Percentiles rank a stretch among this genome's conserved stretches.
These are phyloP conservation scores for Plodia interpunctella DNA, from an alignment of 1,140 invertebrate genomes.

Conservation along the genomic window DNA sequence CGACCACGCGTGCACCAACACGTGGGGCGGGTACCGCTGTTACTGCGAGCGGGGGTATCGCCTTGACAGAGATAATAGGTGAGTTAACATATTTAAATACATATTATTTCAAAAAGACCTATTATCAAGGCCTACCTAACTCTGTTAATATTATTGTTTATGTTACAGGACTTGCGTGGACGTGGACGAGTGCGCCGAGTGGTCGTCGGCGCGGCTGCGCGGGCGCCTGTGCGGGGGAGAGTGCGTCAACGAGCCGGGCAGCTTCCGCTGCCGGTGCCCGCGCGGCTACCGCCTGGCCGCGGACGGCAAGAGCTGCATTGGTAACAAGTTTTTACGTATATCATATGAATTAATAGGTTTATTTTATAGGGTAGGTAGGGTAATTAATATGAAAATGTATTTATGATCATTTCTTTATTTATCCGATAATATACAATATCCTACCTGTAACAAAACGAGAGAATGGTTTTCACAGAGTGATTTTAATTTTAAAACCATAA, in stretches of 20 bases:
- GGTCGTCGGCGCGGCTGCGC: conserved; percentile 67
- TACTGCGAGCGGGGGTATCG: conserved; percentile 85
- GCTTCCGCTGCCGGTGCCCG: conserved; percentile 92
- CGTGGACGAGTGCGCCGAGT: conserved; percentile 90
- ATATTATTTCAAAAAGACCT: not conserved
- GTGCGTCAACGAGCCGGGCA: conserved; percentile 93
- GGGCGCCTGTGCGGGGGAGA: conserved; percentile 87
- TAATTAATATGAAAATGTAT: no score
- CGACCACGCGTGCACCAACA: conserved; percentile 89
- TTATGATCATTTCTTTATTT: no score
- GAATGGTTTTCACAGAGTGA: no score
- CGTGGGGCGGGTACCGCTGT: conserved; percentile 90
- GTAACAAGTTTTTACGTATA: conserved; percentile 61
- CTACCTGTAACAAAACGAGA: no score
- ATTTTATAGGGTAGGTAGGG: no score
- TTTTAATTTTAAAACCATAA: no score
- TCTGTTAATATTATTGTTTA: no score
- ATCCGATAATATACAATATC: no score
- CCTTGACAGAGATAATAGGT: conserved; percentile 84
- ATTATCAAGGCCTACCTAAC: not conserved
- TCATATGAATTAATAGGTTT: no score
- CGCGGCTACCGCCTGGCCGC: conserved; percentile 85
- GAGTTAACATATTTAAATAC: no score
- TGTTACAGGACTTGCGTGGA: conserved; percentile 84
- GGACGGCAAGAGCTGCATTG: conserved; percentile 86